Conservation (phyloP, 2,113 vertebrate genomes). For the Oreochromis aureus region DNA sequence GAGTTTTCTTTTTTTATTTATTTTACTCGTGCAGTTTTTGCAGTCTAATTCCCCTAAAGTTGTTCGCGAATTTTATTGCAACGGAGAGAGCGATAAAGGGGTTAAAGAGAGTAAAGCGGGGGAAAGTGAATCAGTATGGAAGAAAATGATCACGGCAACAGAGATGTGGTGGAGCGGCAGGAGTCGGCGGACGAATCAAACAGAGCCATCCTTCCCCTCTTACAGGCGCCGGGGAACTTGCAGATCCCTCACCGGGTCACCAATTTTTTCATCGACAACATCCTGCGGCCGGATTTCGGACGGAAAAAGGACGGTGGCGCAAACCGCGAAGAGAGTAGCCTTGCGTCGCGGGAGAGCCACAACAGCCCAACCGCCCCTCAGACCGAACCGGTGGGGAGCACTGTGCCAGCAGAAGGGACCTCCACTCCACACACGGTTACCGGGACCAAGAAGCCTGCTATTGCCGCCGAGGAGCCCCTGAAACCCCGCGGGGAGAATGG, state of each 20-base stretch:
- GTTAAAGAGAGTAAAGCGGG: conserved; percentile 64
- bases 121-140: conserved; percentile 84
- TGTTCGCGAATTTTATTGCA: conserved; percentile 40
- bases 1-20: conserved; percentile 46
- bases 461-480: conserved; percentile 76
- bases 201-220: conserved; percentile 75
- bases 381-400: conserved; percentile 66
- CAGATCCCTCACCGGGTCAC: conserved; percentile 86
- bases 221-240: conserved; percentile 82
- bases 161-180: conserved; percentile 75
- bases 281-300: conserved; percentile 90
- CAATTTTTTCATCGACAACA: conserved; percentile 98
- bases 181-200: conserved; percentile 79
- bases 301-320: conserved; percentile 78
- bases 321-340: conserved; percentile 62
- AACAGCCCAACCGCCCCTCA: conserved; percentile 73
- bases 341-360: conserved; percentile 62
- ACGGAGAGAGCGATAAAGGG: conserved; percentile 66
- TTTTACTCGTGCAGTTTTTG: conserved; percentile 18
- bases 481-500: conserved; percentile 78
- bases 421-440: conserved; percentile 77
- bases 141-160: conserved; percentile 81
- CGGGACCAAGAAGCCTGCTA: conserved; percentile 76
- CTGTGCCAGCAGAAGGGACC: conserved; percentile 78
- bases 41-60: conserved; percentile 31